These are phyloP conservation scores for Nymphicus hollandicus DNA, from an alignment of 2,113 vertebrate species.

Conservation along the genomic window DNA sequence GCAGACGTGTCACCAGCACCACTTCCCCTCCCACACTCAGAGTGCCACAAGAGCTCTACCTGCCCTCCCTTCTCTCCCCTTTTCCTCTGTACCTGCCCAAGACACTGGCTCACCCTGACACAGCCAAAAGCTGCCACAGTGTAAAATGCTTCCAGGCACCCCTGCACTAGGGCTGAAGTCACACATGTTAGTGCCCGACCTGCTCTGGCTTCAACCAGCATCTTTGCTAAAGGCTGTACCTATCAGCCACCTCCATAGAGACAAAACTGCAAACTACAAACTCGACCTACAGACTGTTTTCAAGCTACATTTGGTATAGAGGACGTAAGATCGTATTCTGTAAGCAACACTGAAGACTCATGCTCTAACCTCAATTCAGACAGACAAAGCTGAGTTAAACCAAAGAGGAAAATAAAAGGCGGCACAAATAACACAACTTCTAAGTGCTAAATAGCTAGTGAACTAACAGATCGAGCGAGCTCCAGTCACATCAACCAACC, in stretches of 20 bases:
- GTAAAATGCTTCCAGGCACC: background rate
- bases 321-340: background rate
- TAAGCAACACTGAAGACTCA: background rate
- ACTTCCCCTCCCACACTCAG: background rate
- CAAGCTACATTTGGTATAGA: background rate
- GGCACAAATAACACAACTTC: background rate
- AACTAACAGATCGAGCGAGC: background rate
- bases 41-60: no score
- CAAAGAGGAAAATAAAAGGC: background rate
- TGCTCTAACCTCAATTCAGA: background rate
- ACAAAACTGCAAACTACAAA: background rate
- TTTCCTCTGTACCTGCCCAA: no score
- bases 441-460: background rate
- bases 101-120: background rate
- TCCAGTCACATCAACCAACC: background rate
- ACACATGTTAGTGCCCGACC: background rate
- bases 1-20: background rate
- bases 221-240: background rate
- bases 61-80: background rate
- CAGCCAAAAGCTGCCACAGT: background rate
- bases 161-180: background rate
- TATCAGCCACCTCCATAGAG: background rate
- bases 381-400: background rate
- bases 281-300: background rate
- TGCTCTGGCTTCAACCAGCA: background rate